Evolutionary conservation across 2,797 vertebrate species (phyloP).

Genomic region (Tympanoctomys barrerae): DNA sequence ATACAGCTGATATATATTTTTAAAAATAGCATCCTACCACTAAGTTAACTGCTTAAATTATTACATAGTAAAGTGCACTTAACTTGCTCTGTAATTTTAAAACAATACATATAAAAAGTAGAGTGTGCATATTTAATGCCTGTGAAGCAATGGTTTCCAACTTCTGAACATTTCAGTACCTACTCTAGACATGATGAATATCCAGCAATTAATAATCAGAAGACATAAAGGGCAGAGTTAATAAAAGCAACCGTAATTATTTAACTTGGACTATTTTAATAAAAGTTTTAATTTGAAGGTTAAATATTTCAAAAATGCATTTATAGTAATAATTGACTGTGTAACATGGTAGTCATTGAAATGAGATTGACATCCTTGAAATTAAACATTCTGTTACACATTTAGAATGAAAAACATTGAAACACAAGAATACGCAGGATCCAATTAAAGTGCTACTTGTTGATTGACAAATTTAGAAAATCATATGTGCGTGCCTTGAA

Average conservation of each 20-base stretch:
- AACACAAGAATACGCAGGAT: not conserved
- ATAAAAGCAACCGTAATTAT: constrained; percentile 44
- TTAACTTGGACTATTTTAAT: constrained; percentile 47
- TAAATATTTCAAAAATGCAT: constrained; percentile 43
- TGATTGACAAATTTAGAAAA: constrained; percentile 61
- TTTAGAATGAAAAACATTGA: constrained; percentile 43
- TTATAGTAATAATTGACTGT: constrained; percentile 50
- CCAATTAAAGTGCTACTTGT: constrained; percentile 37
- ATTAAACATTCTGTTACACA: constrained; percentile 26
- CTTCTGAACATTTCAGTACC: not conserved
- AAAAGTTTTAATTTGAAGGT: constrained; percentile 57
- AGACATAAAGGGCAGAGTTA: not conserved
- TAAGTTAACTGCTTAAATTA: constrained; percentile 31
- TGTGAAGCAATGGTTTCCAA: constrained; percentile 14
- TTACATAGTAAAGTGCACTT: not conserved
- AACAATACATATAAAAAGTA: not conserved
- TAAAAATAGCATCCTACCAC: not conserved
- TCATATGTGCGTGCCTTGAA: constrained; percentile 8
- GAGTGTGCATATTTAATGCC: not conserved
- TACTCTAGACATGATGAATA: constrained; percentile 26
- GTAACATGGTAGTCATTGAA: constrained; percentile 11
- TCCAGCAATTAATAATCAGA: constrained; percentile 36
- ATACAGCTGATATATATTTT: constrained; percentile 3
- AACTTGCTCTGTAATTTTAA: constrained; percentile 29
- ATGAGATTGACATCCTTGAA: constrained; percentile 37